Evolutionary conservation across 2,797 vertebrate species (phyloP).

Genomic region (Hozukius guyotensis): DNA sequence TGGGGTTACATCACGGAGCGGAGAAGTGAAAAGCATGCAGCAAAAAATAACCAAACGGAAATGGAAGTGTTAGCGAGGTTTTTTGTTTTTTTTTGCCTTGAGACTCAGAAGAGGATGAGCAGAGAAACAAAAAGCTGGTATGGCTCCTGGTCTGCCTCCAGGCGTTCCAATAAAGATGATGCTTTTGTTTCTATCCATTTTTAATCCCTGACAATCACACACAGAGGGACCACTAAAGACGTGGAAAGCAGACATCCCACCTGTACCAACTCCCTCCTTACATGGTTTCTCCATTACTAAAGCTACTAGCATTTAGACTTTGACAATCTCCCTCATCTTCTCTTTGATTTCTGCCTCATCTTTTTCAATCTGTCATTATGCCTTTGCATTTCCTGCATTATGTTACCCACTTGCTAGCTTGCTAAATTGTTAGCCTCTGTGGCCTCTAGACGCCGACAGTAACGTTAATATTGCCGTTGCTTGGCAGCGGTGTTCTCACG

Average conservation of each 20-base stretch:
- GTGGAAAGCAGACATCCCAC: neutral
- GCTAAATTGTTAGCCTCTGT: too few species aligned
- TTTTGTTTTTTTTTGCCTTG: constrained; percentile 2
- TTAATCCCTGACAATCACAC: constrained; percentile 31
- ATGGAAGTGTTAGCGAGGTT: constrained; percentile 46
- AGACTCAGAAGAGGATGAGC: constrained; percentile 23
- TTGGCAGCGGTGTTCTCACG: too few species aligned
- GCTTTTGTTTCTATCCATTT: constrained; percentile 34
- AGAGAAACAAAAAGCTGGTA: constrained; percentile 28
- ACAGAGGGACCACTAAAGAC: neutral
- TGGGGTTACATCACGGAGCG: constrained; percentile 68
- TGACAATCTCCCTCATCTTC: neutral
- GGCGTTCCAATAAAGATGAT: constrained; percentile 9
- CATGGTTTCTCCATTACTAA: neutral
- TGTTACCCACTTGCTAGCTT: too few species aligned
- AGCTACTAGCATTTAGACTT: neutral
- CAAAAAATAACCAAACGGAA: constrained; percentile 70
- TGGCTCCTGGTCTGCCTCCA: constrained; percentile 38
- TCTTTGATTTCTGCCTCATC: neutral
- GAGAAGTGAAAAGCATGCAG: constrained; percentile 46
- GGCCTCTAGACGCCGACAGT: too few species aligned
- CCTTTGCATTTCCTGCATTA: too few species aligned
- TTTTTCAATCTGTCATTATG: neutral
- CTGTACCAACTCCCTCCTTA: neutral
- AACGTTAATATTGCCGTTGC: too few species aligned